Base-by-base conservation (phyloP, 30 jellyfish, hydroid and myxozoan genomes). In the Mastigias papua region DNA sequence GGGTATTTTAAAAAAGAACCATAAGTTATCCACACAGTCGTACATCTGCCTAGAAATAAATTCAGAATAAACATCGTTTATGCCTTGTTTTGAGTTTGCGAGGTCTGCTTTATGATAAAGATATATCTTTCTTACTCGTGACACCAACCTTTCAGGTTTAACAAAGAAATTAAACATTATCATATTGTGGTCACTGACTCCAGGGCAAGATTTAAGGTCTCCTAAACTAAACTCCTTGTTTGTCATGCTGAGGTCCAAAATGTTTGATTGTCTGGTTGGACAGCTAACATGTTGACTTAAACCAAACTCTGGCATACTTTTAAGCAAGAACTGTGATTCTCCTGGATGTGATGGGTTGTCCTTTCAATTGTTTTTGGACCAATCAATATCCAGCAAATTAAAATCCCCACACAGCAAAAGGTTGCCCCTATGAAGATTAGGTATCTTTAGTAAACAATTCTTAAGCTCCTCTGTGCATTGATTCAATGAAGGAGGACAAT, bases 211-310 rank as follows among this genome's bases (percentile, higher is more conserved):
- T 76, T 54, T 76, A 35, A 76, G 60, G 70, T 76, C 87, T 76
- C 87, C 87, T 51, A 76, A 76, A 50, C 87, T 76, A 76, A 76
- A 76, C 87, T 76, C 87, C 76, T 76, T 76, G 70, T 76, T 76
- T 76, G 87, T 50, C 76, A 76, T 50, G 70, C 49, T 76, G 87
- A 76, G 76, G 76, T 76, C 76, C 87, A 76, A 76, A 25, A 37
- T 76, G 26, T 76, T 76, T 50, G 61, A 76, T 48, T 48, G 75
- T 58, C 87, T 76, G 33, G 76, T 76, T 48, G 87, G 87, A 76
- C 49, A 48, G 70, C 75, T 76, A 76, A 76, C 87, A 68, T 31
- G 75, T 76, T 76, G 87, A 48, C 87, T 76, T 76, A 22, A 76
- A 76, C 76, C 87, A 54, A 76, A 54, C 87, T 76, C 74, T 50